A percentile compares a stretch with the other conserved stretches of the same genome.
These are phyloP conservation scores for Poeciliopsis turrubarensis DNA, from an alignment of 2,113 vertebrate genomes.

Conservation along the genomic window DNA sequence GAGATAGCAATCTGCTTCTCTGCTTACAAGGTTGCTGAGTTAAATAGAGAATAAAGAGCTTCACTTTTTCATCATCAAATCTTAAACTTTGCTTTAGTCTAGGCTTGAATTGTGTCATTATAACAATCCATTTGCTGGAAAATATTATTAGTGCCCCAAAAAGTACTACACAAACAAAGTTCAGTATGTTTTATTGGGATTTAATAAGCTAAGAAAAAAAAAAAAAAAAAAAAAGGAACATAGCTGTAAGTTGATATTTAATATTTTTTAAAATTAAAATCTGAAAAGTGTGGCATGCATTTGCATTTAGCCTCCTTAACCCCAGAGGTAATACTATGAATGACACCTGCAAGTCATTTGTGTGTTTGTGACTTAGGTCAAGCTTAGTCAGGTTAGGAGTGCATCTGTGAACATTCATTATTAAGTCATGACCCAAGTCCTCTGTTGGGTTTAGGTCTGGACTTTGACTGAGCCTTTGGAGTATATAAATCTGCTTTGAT, in stretches of 20 bases:
- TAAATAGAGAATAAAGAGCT: slow-evolving; percentile 59
- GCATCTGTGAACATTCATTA: not conserved
- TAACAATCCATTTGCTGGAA: slow-evolving; percentile 50
- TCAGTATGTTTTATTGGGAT: not conserved
- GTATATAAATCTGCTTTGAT: not conserved
- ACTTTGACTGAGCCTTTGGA: not conserved
- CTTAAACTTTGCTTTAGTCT: slow-evolving; percentile 46
- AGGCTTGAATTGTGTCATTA: slow-evolving; percentile 67
- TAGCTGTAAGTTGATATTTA: too few relatives aligned
- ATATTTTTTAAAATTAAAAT: too few relatives aligned
- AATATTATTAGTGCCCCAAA: not conserved
- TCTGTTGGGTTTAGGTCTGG: not conserved
- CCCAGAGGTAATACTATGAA: too few relatives aligned
- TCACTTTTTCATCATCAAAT: slow-evolving; percentile 40
- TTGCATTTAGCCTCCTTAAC: too few relatives aligned
- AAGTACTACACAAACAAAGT: not conserved
- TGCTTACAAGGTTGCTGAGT: slow-evolving; percentile 40
- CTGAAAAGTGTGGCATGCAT: too few relatives aligned
- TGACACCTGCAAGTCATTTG: too few relatives aligned
- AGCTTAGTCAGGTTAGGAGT: too few relatives aligned
- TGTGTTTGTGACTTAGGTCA: too few relatives aligned
- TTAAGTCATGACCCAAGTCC: not conserved
- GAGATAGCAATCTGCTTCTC: slow-evolving; percentile 59
- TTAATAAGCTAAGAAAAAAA: not conserved
- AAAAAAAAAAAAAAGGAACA: too few relatives aligned